Base-by-base conservation (phyloP, 1,140 invertebrate genomes). In the Papilio helenus region DNA sequence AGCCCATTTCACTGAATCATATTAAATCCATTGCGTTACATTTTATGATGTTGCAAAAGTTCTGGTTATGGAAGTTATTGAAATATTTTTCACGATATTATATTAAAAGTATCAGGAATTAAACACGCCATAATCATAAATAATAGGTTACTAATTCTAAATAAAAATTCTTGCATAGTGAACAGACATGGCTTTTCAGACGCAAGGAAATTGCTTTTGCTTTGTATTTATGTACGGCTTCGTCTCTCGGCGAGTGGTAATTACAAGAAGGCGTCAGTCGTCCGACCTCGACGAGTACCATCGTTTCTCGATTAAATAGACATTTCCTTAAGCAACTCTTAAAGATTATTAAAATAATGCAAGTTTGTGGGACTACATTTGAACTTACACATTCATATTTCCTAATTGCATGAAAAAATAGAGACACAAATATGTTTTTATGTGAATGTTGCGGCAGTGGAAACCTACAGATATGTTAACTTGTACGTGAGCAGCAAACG, bases 1-100 rank as follows among this genome's bases (percentile, higher is more conserved):
- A 73, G 68, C 72, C 72, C 72, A 74, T 51, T 74, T 74, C 42
- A 44, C 72, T 49, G 44, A 42, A 42, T 72, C 39, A 74, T 74
- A 46, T 46, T 73, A 42, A 49, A 74, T 51, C 23, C 72, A 51
- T 44, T 29, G 72, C 39, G 42, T 74, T 74, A 72, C 39, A 72
- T 44, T 72, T 39, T 44, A 42, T n/a, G 34, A 72, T 42, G 42
- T 72, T 42, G 34, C 71, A 65, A 65, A 68, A 34, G 71, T 44
- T 20, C 4, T 8, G 16, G 3, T 39, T 42, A 44, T 65, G 3
- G 23, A 71, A 34, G 8, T n/a, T 18, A n/a, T 18, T 16, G 0
- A 14, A 14, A 46, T 1, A 0, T 68, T 3, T 34, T 68, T 16
- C 4, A 34, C 34, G 34, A 4, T 34, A 34, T 34, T 34, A 34